Conservation (phyloP, 2,113 vertebrate species). For the Hippopotamus amphibius region DNA sequence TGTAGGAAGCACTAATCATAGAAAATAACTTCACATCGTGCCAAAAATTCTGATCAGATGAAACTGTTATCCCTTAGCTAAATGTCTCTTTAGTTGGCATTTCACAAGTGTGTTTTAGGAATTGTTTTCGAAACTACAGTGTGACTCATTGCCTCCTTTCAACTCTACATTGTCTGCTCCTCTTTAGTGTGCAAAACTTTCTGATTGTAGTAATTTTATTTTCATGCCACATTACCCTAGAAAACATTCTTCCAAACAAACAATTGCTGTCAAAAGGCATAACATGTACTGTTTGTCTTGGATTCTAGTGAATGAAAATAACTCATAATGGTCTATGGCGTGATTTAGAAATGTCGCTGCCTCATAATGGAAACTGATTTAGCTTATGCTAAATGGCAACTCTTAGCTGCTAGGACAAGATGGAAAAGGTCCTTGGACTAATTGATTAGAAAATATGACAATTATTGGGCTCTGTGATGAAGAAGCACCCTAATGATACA, state of each 20-base stretch:
- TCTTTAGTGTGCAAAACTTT: slow-evolving; percentile 66
- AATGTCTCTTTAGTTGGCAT: not conserved
- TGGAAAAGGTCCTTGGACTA: slow-evolving; percentile 33
- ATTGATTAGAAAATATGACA: slow-evolving; percentile 59
- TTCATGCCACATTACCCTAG: slow-evolving; percentile 71
- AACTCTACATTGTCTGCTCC: not conserved
- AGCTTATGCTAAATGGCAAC: slow-evolving; percentile 18
- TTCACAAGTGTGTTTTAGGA: not conserved
- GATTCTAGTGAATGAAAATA: slow-evolving; percentile 59
- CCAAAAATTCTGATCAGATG: slow-evolving; percentile 50
- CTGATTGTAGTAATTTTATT: slow-evolving; percentile 64
- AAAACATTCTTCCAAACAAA: slow-evolving; percentile 70
- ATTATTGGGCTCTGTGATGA: not conserved
- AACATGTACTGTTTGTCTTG: slow-evolving; percentile 62
- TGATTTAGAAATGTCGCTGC: slow-evolving; percentile 15
- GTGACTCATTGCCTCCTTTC: slow-evolving; percentile 29
- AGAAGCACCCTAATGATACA: not conserved
- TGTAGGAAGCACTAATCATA: slow-evolving; percentile 23
- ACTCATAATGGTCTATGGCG: slow-evolving; percentile 12
- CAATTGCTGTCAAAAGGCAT: slow-evolving; percentile 52
- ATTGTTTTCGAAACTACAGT: not conserved
- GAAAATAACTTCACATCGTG: slow-evolving; percentile 31
- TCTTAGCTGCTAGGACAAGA: slow-evolving; percentile 25
- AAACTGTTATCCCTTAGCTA: not conserved
- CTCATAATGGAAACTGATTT: not conserved